These are phyloP conservation scores for Periophthalmus magnuspinnatus DNA, from an alignment of 2,797 vertebrate genomes.

Conservation along the genomic window DNA sequence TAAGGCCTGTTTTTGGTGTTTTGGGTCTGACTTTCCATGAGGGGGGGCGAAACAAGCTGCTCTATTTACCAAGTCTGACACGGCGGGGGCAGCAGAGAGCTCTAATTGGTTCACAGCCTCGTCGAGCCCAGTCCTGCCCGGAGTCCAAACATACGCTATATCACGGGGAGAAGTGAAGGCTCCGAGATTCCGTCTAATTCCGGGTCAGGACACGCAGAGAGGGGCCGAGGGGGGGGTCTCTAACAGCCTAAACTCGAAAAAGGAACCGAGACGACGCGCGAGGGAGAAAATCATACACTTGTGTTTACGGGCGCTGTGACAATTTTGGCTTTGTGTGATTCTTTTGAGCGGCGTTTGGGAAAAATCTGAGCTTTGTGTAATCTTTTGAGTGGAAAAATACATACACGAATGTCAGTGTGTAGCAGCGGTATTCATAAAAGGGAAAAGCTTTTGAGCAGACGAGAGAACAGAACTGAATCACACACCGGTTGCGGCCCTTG, in stretches of 20 bases:
- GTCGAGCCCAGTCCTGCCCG: slow-evolving; percentile 51
- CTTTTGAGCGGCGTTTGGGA: no score
- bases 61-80: slow-evolving; percentile 67
- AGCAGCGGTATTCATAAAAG: background rate
- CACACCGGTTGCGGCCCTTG: no score
- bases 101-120: slow-evolving; percentile 71
- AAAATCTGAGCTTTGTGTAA: no score
- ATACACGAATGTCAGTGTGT: background rate
- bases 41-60: slow-evolving; percentile 44
- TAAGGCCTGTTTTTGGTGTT: slow-evolving; percentile 50
- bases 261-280: slow-evolving; percentile 30
- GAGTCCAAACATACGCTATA: slow-evolving; percentile 54
- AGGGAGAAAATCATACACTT: slow-evolving; percentile 9
- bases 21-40: slow-evolving; percentile 40
- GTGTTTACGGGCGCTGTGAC: background rate
- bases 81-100: slow-evolving; percentile 51
- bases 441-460: background rate
- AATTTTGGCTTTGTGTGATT: no score
- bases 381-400: background rate
- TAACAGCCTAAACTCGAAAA: slow-evolving; percentile 41
- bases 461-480: no score
- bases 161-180: slow-evolving; percentile 52
- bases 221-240: slow-evolving; percentile 37
- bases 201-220: slow-evolving; percentile 18
- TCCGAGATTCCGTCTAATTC: slow-evolving; percentile 25